These are phyloP conservation scores for Leucophenga maculata DNA, from an alignment of 2,888 invertebrate genomes.

Conservation along the genomic window DNA sequence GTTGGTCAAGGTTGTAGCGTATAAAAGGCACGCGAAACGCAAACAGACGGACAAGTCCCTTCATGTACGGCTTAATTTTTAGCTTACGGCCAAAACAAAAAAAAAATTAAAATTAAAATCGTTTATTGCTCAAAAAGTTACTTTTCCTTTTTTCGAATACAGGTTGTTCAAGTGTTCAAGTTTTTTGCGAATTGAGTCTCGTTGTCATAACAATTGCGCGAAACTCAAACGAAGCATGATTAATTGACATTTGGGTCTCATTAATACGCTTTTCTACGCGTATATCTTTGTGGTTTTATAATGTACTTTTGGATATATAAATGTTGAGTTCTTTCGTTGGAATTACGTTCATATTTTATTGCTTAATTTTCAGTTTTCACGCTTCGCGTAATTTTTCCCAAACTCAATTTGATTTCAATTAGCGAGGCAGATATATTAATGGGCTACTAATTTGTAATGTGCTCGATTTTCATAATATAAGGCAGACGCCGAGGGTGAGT, in stretches of 20 bases:
- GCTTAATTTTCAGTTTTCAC: slow-evolving; percentile 1
- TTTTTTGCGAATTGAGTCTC: not conserved
- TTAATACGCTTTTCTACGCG: not conserved
- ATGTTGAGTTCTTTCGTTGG: not conserved
- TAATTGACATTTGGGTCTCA: slow-evolving; percentile 1
- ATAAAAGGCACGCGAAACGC: slow-evolving; percentile 23
- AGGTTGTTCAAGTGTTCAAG: no score
- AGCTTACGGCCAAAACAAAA: not conserved
- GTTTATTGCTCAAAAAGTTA: slow-evolving; percentile 15
- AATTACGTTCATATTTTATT: not conserved
- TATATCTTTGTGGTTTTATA: not conserved
- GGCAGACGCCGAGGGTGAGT: no score
- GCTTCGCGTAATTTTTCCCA: slow-evolving; percentile 5
- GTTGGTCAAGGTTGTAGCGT: slow-evolving; percentile 57
- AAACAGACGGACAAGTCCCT: slow-evolving; percentile 14
- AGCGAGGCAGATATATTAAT: slow-evolving; percentile 16
- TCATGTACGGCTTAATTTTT: not conserved
- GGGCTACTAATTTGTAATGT: slow-evolving; percentile 20
- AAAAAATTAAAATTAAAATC: not conserved
- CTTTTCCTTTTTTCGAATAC: slow-evolving; percentile 4
- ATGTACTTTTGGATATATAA: not conserved
- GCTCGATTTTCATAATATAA: slow-evolving; percentile 3
- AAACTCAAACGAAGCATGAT: slow-evolving; percentile 15
- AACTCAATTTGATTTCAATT: slow-evolving; percentile 25
- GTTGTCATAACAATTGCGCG: not conserved